Evolutionary conservation across 2,113 vertebrate genomes (phyloP).

Genomic region (Cairina moschata): DNA sequence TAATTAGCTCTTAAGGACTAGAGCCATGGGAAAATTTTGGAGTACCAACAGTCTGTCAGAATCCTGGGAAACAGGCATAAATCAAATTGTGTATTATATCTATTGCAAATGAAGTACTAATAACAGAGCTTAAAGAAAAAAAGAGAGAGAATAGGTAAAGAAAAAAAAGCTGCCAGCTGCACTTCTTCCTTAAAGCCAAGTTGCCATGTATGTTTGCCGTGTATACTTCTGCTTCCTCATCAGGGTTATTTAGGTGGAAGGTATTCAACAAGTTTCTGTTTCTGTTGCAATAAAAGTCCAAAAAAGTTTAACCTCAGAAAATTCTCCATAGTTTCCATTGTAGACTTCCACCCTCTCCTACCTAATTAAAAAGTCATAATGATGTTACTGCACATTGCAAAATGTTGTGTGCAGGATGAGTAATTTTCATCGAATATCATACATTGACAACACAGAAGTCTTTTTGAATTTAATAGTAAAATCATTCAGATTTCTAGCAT

Average conservation of each 20-base stretch:
- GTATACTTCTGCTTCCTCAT: background rate
- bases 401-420: conserved; percentile 39
- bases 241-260: background rate
- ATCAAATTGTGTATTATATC: background rate
- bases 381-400: conserved; percentile 23
- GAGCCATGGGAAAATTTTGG: background rate
- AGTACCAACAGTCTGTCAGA: background rate
- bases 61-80: background rate
- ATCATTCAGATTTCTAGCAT: background rate
- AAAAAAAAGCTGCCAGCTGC: background rate
- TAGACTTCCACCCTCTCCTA: background rate
- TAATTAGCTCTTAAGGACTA: background rate
- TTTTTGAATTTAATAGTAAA: conserved; percentile 35
- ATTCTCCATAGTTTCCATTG: background rate
- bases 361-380: background rate
- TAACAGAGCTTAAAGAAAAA: background rate
- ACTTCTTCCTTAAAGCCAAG: background rate
- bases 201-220: background rate
- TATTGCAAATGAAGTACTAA: background rate
- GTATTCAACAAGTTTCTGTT: background rate
- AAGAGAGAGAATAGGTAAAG: background rate
- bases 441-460: background rate
- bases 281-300: background rate
- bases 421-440: conserved; percentile 20
- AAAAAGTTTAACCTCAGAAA: background rate